Conservation (phyloP, 2,113 vertebrate genomes). For the Eclectus roratus region DNA sequence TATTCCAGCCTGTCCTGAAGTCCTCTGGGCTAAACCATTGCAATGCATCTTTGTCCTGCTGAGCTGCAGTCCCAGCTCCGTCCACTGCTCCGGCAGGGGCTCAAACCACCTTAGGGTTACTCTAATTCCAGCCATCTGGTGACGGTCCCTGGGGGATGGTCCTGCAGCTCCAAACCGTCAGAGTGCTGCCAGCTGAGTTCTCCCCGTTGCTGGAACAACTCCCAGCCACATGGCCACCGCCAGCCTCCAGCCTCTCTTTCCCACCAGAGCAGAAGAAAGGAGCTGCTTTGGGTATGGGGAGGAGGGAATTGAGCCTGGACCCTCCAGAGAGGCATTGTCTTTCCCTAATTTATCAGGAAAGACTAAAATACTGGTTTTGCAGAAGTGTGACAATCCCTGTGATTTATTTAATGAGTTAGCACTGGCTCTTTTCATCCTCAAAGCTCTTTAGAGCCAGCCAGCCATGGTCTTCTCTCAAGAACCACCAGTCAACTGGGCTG, state of each 20-base stretch:
- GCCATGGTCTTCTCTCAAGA: neutral
- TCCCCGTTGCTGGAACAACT: neutral
- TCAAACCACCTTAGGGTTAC: neutral
- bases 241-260: neutral
- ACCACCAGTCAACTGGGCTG: neutral
- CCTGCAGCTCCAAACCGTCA: neutral
- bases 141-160: neutral
- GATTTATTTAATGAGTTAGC: neutral
- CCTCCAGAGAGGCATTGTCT: neutral
- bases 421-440: neutral
- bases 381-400: neutral
- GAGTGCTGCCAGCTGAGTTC: neutral
- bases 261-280: neutral
- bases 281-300: neutral
- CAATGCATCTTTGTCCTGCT: neutral
- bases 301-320: neutral
- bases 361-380: neutral
- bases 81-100: rapidly evolving
- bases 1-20: neutral
- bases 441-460: rapidly evolving
- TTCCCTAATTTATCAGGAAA: neutral
- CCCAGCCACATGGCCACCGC: neutral
- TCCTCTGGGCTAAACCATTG: neutral
- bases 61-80: neutral
- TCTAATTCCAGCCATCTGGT: slow-evolving; percentile 26